Percentiles rank a stretch among this genome's conserved stretches.
These are phyloP conservation scores for Anas bernieri DNA, from an alignment of 2,797 vertebrate species.

Conservation along the genomic window DNA sequence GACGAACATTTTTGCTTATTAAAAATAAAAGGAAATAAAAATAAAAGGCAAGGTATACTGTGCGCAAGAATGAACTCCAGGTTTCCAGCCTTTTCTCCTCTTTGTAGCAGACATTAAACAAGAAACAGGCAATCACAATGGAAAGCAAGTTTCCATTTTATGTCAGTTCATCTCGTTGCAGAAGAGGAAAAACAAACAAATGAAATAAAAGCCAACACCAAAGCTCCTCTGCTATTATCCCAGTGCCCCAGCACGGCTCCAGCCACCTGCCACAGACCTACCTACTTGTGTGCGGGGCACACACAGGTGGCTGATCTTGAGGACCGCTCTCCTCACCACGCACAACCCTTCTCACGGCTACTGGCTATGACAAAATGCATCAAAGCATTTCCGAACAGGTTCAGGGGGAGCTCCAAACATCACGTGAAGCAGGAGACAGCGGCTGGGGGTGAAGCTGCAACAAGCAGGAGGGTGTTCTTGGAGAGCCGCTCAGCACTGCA, in stretches of 20 bases:
- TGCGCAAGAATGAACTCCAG: background rate
- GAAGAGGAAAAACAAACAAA: background rate
- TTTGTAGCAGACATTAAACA: background rate
- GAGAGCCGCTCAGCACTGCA: background rate
- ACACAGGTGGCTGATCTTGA: background rate
- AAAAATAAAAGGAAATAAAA: background rate
- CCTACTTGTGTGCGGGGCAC: background rate
- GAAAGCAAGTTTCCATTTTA: background rate
- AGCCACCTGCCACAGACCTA: background rate
- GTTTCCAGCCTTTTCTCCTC: background rate
- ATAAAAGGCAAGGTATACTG: background rate
- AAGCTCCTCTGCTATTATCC: background rate
- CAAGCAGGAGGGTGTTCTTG: background rate
- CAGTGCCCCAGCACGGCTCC: background rate
- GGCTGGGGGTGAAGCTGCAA: background rate
- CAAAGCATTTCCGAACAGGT: background rate
- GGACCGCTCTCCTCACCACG: background rate
- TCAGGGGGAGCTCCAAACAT: conserved; percentile 14
- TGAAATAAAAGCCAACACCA: background rate
- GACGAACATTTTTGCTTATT: background rate
- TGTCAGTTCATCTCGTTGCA: background rate
- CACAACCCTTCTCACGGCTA: background rate
- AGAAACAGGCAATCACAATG: background rate
- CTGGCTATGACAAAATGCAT: conserved; percentile 8
- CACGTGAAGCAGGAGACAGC: background rate